Conservation (phyloP, 2,888 invertebrate species). For the Leptopilina myrica region DNA sequence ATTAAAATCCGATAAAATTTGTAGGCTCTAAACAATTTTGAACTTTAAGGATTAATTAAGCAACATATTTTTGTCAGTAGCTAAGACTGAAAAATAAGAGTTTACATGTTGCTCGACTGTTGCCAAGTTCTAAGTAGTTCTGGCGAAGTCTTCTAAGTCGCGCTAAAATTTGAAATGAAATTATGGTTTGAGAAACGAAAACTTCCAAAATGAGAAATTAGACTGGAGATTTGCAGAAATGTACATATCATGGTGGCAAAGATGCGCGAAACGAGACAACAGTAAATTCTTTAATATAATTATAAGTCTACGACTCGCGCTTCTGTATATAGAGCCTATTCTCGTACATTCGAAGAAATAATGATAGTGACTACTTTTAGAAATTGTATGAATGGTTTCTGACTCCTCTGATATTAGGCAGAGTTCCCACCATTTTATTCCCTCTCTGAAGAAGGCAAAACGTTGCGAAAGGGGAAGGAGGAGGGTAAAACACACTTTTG, state of each 20-base stretch:
- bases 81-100: no score
- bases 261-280: not conserved
- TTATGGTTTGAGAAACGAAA: no score
- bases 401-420: constrained; percentile 5
- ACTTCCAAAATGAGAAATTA: not conserved
- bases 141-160: no score
- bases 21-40: no score
- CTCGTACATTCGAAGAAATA: constrained; percentile 9
- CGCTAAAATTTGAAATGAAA: no score
- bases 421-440: constrained; percentile 9
- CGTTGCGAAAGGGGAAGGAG: not conserved
- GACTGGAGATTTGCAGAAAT: not conserved
- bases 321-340: not conserved
- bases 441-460: not conserved
- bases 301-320: not conserved
- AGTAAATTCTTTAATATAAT: constrained; percentile 6
- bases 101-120: no score
- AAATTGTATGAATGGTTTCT: constrained; percentile 6
- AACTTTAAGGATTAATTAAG: no score
- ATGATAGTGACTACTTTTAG: not conserved
- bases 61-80: no score
- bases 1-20: no score
- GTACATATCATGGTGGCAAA: not conserved
- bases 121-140: no score
- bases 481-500: not conserved